A percentile compares a stretch with the other conserved stretches of the same genome.
Evolutionary conservation across 2,888 invertebrate species (phyloP).

Genomic region (Ephialtes manifestator): DNA sequence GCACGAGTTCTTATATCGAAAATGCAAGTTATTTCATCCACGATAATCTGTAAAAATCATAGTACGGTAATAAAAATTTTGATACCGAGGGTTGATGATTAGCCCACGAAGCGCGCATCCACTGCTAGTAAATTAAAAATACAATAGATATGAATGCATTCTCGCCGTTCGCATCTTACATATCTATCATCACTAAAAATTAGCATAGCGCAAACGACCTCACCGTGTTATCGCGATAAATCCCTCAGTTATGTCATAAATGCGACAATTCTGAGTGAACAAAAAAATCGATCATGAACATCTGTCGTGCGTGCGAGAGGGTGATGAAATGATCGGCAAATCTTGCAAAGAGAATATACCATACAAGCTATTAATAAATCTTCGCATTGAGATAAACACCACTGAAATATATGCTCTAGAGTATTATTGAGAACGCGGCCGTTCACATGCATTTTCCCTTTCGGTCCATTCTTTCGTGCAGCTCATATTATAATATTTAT

Average conservation of each 20-base stretch:
- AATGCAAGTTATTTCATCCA: too few species aligned
- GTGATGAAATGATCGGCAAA: slow-evolving; percentile 63
- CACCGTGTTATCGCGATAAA: not conserved
- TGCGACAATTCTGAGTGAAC: slow-evolving; percentile 3
- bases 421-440: slow-evolving; percentile 58
- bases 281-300: slow-evolving; percentile 42
- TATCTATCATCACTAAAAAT: not conserved
- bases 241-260: not conserved
- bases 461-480: not conserved
- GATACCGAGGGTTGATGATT: too few species aligned
- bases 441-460: slow-evolving; percentile 32
- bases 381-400: slow-evolving; percentile 59
- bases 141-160: not conserved
- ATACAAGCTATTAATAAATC: slow-evolving; percentile 65
- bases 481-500: slow-evolving; percentile 38
- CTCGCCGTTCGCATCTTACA: not conserved
- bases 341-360: slow-evolving; percentile 48
- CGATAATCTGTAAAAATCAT: too few species aligned
- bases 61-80: too few species aligned
- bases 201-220: not conserved
- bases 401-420: slow-evolving; percentile 13
- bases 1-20: too few species aligned
- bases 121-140: not conserved
- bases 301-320: slow-evolving; percentile 39
- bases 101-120: too few species aligned